Evolutionary conservation across 2,797 vertebrate genomes (phyloP).

Genomic region (Gadopsis bispinosus): DNA sequence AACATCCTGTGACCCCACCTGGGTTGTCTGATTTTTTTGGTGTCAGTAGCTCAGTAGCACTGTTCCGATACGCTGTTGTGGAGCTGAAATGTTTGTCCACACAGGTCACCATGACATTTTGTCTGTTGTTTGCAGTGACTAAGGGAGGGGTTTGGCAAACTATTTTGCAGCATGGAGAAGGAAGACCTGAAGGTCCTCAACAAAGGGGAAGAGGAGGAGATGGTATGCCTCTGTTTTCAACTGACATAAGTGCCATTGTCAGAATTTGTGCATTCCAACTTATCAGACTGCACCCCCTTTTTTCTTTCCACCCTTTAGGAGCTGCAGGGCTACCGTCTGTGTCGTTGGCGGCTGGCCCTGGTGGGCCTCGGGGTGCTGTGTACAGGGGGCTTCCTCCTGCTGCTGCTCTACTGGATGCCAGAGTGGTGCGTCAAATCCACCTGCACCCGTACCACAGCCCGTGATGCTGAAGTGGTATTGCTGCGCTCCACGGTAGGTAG

Average conservation of each 20-base stretch:
- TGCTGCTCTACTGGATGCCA: conserved; percentile 98
- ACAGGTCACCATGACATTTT: conserved; percentile 22
- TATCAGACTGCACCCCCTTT: neutral
- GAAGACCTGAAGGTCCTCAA: conserved; percentile 93
- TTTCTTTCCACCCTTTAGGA: conserved; percentile 81
- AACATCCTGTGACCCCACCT: neutral
- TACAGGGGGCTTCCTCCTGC: conserved; percentile 95
- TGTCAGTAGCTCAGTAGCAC: neutral
- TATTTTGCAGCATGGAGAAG: conserved; percentile 91
- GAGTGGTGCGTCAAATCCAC: conserved; percentile 97
- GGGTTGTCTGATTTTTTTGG: neutral
- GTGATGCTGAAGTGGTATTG: conserved; percentile 92
- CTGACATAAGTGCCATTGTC: neutral
- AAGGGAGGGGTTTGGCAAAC: conserved; percentile 70
- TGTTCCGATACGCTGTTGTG: conserved; percentile 10
- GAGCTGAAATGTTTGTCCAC: conserved; percentile 15
- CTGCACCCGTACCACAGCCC: conserved; percentile 87
- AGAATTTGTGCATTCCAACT: neutral
- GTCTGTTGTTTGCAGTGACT: conserved; percentile 74
- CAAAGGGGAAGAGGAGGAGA: conserved; percentile 95
- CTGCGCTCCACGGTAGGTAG: conserved; percentile 92
- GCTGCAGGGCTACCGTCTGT: conserved; percentile 91
- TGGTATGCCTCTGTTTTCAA: conserved; percentile 83
- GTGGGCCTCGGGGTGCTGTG: conserved; percentile 90
- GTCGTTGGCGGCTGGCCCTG: conserved; percentile 92